Evolutionary conservation across 1,140 invertebrate species (phyloP).

Genomic region (Chrysoperla carnea): DNA sequence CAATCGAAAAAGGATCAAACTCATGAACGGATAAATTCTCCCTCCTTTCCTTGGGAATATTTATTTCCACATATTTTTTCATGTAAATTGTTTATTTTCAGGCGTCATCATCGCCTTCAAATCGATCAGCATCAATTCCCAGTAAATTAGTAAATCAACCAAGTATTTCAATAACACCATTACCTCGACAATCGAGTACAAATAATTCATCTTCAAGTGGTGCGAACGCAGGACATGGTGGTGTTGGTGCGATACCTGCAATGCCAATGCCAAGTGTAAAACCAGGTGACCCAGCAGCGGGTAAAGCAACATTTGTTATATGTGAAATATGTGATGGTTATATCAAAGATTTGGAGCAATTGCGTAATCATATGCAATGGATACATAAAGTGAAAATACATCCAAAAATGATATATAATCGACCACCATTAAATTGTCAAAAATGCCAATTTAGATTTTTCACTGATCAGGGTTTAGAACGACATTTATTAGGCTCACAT

Average conservation of each 20-base stretch:
- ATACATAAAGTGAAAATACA: conserved; percentile 93
- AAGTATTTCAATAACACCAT: conserved; percentile 80
- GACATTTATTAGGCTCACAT: conserved; percentile 83
- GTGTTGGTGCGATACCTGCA: conserved; percentile 10
- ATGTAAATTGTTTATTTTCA: background rate
- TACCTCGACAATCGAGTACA: conserved; percentile 44
- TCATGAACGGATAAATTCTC: too few relatives aligned
- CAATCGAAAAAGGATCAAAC: too few relatives aligned
- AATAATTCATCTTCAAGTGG: conserved; percentile 21
- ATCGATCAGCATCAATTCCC: conserved; percentile 10
- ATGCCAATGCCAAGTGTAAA: conserved; percentile 13
- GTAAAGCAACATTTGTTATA: conserved; percentile 73
- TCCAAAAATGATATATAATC: conserved; percentile 89
- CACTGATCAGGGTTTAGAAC: conserved; percentile 66
- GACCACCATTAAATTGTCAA: conserved; percentile 86
- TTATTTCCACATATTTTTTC: too few relatives aligned
- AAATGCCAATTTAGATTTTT: conserved; percentile 79
- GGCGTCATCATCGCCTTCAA: background rate
- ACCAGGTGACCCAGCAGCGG: conserved; percentile 23
- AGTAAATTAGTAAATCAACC: conserved; percentile 49
- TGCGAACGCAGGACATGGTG: conserved; percentile 23
- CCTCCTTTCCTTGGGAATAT: too few relatives aligned
- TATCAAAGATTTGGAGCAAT: conserved; percentile 83
- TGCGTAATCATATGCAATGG: conserved; percentile 90
- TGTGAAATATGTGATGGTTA: conserved; percentile 93